phyloP scores from a whole-genome alignment of 2,113 vertebrate species.

The Lophius piscatorius region DNA sequence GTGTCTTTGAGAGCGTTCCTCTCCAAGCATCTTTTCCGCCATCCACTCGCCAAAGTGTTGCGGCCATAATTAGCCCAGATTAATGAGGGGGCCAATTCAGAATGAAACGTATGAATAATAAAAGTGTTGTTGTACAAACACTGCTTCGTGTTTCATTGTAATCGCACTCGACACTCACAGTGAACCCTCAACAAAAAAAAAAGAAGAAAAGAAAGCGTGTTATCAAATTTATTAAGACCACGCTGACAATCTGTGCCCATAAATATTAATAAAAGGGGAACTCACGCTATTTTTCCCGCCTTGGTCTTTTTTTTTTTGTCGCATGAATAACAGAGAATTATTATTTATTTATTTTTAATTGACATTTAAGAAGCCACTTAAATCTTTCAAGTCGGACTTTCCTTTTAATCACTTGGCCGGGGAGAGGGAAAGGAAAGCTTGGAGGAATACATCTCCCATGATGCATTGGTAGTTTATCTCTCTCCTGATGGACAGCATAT shows the following conservation, averaged over 20 bases:
- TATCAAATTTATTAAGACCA: slow-evolving; percentile 61
- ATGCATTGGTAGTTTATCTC: background rate
- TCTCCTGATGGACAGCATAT: slow-evolving; percentile 56
- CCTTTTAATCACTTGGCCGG: slow-evolving; percentile 13
- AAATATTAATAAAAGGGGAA: slow-evolving; percentile 53
- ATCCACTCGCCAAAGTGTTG: slow-evolving; percentile 66
- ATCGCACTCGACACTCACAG: slow-evolving; percentile 24
- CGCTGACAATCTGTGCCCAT: slow-evolving; percentile 39
- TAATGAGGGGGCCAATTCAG: slow-evolving; percentile 71
- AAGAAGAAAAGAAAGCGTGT: too few relatives aligned
- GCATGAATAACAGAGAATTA: background rate
- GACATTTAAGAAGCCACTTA: slow-evolving; percentile 7
- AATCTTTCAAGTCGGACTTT: slow-evolving; percentile 13
- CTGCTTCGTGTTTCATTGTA: slow-evolving; percentile 68
- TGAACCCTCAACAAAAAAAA: slow-evolving; percentile 35
- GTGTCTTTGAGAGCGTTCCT: slow-evolving; percentile 47
- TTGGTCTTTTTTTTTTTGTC: slow-evolving; percentile 7
- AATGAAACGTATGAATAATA: slow-evolving; percentile 74
- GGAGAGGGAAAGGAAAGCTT: background rate
- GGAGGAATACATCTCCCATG: too few relatives aligned
- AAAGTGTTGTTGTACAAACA: slow-evolving; percentile 69
- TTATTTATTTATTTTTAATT: slow-evolving; percentile 14
- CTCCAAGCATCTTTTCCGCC: slow-evolving; percentile 58
- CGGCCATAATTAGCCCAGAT: slow-evolving; percentile 76
- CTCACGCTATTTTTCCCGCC: background rate